These are phyloP conservation scores for Lissonota sp. DNA, from an alignment of 2,888 invertebrate species.

Conservation along the genomic window DNA sequence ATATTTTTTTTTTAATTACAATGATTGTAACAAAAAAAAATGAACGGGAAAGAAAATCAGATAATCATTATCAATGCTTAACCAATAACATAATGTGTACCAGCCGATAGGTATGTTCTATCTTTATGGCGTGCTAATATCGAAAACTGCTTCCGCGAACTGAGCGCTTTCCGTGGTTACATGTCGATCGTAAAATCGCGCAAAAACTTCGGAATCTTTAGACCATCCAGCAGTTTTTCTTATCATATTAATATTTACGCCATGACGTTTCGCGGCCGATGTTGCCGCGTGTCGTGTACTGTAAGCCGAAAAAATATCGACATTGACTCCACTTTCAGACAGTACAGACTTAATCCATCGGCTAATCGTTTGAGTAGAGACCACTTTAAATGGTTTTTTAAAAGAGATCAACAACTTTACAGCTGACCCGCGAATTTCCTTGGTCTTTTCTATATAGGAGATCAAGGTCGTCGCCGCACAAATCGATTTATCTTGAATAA, in stretches of 20 bases:
- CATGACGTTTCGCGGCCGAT: conserved; percentile 17
- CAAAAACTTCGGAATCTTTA: conserved; percentile 47
- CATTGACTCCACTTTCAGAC: not conserved
- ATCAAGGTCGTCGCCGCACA: conserved; percentile 22
- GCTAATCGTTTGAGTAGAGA: conserved; percentile 23
- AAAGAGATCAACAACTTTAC: conserved; percentile 9
- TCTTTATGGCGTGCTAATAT: not conserved
- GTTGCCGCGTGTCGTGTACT: conserved; percentile 38
- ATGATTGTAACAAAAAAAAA: not conserved
- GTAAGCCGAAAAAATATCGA: conserved; percentile 27
- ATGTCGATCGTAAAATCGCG: conserved; percentile 46
- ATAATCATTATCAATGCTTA: conserved; percentile 11
- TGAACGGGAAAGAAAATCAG: not conserved
- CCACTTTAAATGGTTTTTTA: conserved; percentile 25
- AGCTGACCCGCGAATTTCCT: not conserved
- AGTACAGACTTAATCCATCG: conserved; percentile 11
- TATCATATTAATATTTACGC: conserved; percentile 21
- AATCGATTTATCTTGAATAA: not conserved
- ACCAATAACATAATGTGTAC: not conserved
- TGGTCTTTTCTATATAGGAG: conserved; percentile 25
- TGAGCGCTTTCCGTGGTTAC: not conserved
- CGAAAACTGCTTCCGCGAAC: conserved; percentile 9
- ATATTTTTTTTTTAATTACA: conserved; percentile 2
- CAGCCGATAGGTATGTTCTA: not conserved
- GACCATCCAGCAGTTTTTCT: conserved; percentile 36